phyloP scores from a whole-genome alignment of 2,888 invertebrate genomes.

The Ditylenchus weischeri region DNA sequence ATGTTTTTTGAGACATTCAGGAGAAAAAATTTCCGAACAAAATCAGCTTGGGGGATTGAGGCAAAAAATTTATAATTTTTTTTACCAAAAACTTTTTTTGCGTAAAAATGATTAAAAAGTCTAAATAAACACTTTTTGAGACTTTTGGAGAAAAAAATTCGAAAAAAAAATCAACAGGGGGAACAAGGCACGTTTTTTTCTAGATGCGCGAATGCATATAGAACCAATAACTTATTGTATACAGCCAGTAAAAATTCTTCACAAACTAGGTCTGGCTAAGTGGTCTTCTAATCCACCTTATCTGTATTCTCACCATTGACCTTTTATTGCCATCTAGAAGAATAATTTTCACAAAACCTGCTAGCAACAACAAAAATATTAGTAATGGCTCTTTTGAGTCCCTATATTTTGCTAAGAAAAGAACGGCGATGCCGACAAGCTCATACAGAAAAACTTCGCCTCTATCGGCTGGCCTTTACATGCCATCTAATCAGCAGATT shows the following conservation, averaged over 20 bases:
- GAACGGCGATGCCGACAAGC: not conserved
- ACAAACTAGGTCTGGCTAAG: slow-evolving; percentile 54
- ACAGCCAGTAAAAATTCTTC: slow-evolving; percentile 31
- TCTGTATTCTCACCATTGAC: slow-evolving; percentile 33
- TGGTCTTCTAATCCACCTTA: slow-evolving; percentile 47
- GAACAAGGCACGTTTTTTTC: too few species aligned
- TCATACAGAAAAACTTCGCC: not conserved
- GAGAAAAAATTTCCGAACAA: too few species aligned
- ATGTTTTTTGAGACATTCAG: too few species aligned
- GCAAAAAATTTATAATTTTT: too few species aligned
- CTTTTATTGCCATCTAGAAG: slow-evolving; percentile 33
- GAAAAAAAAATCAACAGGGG: too few species aligned
- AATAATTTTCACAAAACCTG: slow-evolving; percentile 16
- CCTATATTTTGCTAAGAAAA: not conserved
- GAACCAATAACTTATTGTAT: too few species aligned
- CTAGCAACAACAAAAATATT: not conserved
- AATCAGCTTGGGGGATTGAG: too few species aligned
- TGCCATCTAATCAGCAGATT: not conserved
- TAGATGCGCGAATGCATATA: too few species aligned
- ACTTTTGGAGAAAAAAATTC: too few species aligned
- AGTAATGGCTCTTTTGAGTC: not conserved
- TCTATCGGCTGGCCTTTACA: not conserved
- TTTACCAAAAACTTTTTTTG: too few species aligned
- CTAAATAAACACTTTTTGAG: too few species aligned
- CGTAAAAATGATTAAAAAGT: too few species aligned